These are phyloP conservation scores for Rhinichthys klamathensis DNA, from an alignment of 2,113 vertebrate genomes.

Conservation along the genomic window DNA sequence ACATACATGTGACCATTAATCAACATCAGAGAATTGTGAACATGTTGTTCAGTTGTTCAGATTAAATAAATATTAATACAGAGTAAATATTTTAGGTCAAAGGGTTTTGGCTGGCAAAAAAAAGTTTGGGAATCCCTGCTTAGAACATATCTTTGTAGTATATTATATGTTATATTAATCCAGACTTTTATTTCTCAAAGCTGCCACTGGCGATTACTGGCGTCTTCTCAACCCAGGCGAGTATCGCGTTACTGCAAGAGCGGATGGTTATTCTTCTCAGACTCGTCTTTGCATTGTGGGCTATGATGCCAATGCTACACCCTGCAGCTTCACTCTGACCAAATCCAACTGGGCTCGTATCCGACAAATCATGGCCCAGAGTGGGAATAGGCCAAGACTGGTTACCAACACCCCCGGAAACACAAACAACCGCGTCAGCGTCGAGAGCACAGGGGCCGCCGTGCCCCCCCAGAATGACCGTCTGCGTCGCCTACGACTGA, in stretches of 20 bases:
- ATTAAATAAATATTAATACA: too few relatives aligned
- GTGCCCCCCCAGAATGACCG: constrained; percentile 50
- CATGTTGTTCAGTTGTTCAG: too few relatives aligned
- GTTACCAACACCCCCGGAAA: constrained; percentile 8
- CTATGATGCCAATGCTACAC: constrained; percentile 91
- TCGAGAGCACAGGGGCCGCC: not conserved
- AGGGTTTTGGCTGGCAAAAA: not conserved
- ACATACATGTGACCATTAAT: too few relatives aligned
- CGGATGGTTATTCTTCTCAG: constrained; percentile 82
- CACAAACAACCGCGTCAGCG: not conserved
- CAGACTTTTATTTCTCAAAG: constrained; percentile 66
- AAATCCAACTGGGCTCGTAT: constrained; percentile 92
- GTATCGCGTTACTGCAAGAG: constrained; percentile 85
- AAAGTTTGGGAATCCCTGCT: not conserved
- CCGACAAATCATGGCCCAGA: constrained; percentile 86
- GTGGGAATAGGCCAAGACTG: constrained; percentile 45
- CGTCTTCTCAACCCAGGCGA: constrained; percentile 95
- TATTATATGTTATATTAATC: not conserved
- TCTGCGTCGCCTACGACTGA: constrained; percentile 60
- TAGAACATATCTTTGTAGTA: not conserved
- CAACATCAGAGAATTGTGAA: too few relatives aligned
- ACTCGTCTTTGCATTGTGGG: constrained; percentile 85
- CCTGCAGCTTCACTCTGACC: constrained; percentile 86
- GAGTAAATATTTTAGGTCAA: too few relatives aligned
- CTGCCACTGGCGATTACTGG: constrained; percentile 87